phyloP scores from a whole-genome alignment of 2,888 invertebrate species.

The Crossocerus cetratus region DNA sequence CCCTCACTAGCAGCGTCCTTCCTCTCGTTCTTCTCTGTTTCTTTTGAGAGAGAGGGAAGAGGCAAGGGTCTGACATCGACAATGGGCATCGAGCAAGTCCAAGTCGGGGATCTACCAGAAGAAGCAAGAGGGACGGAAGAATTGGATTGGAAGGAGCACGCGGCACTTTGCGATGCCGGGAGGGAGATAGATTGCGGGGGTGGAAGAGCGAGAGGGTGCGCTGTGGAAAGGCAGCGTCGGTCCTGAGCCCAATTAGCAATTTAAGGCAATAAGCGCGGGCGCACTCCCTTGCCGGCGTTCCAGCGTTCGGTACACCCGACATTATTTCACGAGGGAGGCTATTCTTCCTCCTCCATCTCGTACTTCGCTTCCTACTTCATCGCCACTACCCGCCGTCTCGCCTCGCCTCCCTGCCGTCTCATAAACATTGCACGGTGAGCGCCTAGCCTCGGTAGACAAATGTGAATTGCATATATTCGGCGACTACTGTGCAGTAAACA shows the following conservation, averaged over 20 bases:
- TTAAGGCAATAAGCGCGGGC: conserved; percentile 71
- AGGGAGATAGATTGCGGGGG: conserved; percentile 8
- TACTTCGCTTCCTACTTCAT: conserved; percentile 21
- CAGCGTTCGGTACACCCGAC: conserved; percentile 53
- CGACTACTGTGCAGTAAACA: not conserved
- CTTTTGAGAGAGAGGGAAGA: conserved; percentile 20
- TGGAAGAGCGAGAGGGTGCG: conserved; percentile 34
- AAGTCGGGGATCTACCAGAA: conserved; percentile 48
- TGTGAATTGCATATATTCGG: conserved; percentile 53
- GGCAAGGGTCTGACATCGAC: conserved; percentile 56
- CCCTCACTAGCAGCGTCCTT: conserved; percentile 29
- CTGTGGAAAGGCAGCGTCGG: conserved; percentile 59
- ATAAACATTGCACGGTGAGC: conserved; percentile 51
- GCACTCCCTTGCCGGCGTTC: conserved; percentile 53
- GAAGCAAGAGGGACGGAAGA: conserved; percentile 33
- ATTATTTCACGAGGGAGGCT: conserved; percentile 58
- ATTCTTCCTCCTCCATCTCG: conserved; percentile 27
- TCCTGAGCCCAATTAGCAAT: conserved; percentile 72
- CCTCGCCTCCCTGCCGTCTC: conserved; percentile 35
- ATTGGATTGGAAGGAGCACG: not conserved
- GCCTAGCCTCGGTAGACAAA: conserved; percentile 51
- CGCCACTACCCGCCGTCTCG: conserved; percentile 36
- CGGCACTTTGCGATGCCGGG: conserved; percentile 2
- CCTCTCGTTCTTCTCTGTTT: conserved; percentile 26
- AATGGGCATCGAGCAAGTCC: conserved; percentile 61